A percentile compares a stretch with the other conserved stretches of the same genome.
These are phyloP conservation scores for Erebia epiphron DNA, from an alignment of 2,888 invertebrate species.

Conservation along the genomic window DNA sequence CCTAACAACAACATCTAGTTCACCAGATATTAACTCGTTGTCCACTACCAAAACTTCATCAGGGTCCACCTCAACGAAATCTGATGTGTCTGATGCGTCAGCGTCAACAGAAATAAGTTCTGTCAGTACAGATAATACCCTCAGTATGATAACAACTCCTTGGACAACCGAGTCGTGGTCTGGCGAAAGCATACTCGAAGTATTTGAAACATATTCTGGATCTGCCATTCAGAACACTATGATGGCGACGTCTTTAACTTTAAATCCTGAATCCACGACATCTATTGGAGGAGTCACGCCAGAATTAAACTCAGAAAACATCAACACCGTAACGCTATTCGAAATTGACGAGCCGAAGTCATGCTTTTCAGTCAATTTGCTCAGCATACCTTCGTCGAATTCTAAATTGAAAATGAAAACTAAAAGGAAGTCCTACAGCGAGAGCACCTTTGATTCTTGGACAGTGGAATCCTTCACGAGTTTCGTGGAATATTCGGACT, in stretches of 20 bases:
- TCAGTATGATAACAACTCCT: conserved; percentile 59
- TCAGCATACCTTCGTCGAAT: not conserved
- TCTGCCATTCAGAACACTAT: not conserved
- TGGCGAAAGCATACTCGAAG: conserved; percentile 1
- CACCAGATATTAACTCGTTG: conserved; percentile 22
- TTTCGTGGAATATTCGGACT: conserved; percentile 25
- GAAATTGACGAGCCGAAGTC: conserved; percentile 8
- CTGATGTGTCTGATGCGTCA: conserved; percentile 17
- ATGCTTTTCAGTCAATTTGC: conserved; percentile 5
- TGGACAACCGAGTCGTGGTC: conserved; percentile 57
- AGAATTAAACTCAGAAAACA: conserved; percentile 30
- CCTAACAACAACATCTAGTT: conserved; percentile 27
- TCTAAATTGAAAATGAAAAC: not conserved
- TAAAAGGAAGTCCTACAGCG: not conserved
- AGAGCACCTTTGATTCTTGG: conserved; percentile 52
- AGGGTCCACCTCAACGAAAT: not conserved
- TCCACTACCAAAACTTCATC: conserved; percentile 16
- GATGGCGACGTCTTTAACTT: conserved; percentile 19
- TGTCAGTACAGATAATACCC: conserved; percentile 47
- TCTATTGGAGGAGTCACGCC: conserved; percentile 40
- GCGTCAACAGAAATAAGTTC: conserved; percentile 7
- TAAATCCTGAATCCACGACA: conserved; percentile 46
- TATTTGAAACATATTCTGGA: not conserved
- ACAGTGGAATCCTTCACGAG: conserved; percentile 54
- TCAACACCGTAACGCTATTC: conserved; percentile 34